phyloP scores from a whole-genome alignment of 2,888 invertebrate species.

The Agriotes lineatus region DNA sequence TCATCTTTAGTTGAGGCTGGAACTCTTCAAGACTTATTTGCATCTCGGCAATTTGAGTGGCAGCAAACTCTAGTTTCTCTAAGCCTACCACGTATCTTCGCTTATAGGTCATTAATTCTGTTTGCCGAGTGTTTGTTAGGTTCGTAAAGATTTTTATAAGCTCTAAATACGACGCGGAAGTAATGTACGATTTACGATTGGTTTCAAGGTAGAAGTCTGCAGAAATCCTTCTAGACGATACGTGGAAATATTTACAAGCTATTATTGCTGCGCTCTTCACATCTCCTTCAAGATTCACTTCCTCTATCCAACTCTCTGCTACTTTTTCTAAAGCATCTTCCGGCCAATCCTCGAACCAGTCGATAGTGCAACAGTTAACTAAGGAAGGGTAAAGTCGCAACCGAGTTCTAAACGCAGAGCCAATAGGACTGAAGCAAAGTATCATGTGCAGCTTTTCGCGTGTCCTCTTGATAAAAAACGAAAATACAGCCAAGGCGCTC shows the following conservation, averaged over 20 bases:
- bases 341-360: slow-evolving; percentile 93
- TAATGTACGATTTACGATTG: slow-evolving; percentile 83
- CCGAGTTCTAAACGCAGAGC: slow-evolving; percentile 82
- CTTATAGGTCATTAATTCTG: slow-evolving; percentile 79
- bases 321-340: slow-evolving; percentile 87
- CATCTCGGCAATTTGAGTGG: slow-evolving; percentile 82
- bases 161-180: slow-evolving; percentile 87
- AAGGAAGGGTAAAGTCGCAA: slow-evolving; percentile 85
- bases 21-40: slow-evolving; percentile 79
- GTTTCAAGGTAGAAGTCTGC: slow-evolving; percentile 74
- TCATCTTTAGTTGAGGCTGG: slow-evolving; percentile 80
- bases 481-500: slow-evolving; percentile 78
- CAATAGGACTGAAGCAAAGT: slow-evolving; percentile 88
- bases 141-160: slow-evolving; percentile 82
- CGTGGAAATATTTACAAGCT: slow-evolving; percentile 91
- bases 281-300: slow-evolving; percentile 78
- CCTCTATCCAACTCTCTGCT: slow-evolving; percentile 82
- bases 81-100: slow-evolving; percentile 72
- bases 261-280: slow-evolving; percentile 76
- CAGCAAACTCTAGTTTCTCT: slow-evolving; percentile 83
- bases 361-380: slow-evolving; percentile 90
- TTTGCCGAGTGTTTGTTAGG: slow-evolving; percentile 79
- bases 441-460: slow-evolving; percentile 85
- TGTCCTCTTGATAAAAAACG: slow-evolving; percentile 83
- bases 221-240: slow-evolving; percentile 77